Percentiles rank a stretch among this genome's conserved stretches.
These are phyloP conservation scores for Notodonta ziczac DNA, from an alignment of 2,888 invertebrate species.

Conservation along the genomic window DNA sequence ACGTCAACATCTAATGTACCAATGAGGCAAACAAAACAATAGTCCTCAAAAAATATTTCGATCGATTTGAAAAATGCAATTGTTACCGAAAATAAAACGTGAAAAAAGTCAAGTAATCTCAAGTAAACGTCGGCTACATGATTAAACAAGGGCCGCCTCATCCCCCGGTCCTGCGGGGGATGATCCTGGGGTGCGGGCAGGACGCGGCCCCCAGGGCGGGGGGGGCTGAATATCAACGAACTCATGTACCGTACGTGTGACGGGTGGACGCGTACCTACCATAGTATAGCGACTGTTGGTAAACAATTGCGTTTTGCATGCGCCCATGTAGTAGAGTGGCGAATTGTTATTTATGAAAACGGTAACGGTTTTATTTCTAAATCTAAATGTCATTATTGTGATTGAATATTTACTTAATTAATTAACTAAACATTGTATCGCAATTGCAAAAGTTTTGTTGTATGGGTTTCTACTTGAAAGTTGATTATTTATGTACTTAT, in stretches of 20 bases:
- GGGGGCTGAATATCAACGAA: conserved; percentile 78
- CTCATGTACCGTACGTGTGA: conserved; percentile 77
- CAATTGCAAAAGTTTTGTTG: too few relatives aligned
- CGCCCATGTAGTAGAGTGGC: conserved; percentile 7
- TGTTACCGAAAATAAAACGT: conserved; percentile 27
- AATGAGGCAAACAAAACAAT: too few relatives aligned
- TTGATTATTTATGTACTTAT: too few relatives aligned
- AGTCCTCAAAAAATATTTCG: background rate
- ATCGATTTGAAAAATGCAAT: conserved; percentile 31
- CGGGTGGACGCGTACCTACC: conserved; percentile 67
- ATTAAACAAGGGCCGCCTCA: conserved; percentile 70
- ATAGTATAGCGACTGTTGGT: conserved; percentile 75
- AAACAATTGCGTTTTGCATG: conserved; percentile 68
- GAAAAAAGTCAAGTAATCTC: conserved; percentile 66
- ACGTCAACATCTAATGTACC: too few relatives aligned
- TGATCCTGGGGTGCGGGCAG: conserved; percentile 52
- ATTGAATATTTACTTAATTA: too few relatives aligned
- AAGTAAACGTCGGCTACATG: conserved; percentile 75
- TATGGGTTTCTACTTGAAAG: too few relatives aligned
- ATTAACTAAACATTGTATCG: too few relatives aligned
- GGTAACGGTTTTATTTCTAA: too few relatives aligned
- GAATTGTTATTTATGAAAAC: too few relatives aligned
- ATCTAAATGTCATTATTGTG: too few relatives aligned
- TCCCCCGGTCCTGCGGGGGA: conserved; percentile 65
- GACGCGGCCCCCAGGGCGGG: conserved; percentile 35